Percentiles rank a stretch among this genome's conserved stretches.
Evolutionary conservation across 2,113 vertebrate genomes (phyloP).

Genomic region (Siphamia tubifer): DNA sequence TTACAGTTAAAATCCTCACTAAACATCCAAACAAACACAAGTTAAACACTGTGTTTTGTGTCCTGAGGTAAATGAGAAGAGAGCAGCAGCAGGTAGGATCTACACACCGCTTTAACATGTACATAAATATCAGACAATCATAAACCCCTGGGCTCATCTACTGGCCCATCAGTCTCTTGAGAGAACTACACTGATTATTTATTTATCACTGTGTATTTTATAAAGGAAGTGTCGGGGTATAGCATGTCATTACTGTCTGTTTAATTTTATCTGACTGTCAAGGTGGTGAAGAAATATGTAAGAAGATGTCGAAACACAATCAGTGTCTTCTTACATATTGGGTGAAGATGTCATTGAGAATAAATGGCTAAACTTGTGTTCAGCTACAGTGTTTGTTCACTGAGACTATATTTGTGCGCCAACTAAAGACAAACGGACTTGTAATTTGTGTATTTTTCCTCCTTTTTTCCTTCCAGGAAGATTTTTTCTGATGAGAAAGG

Average conservation of each 20-base stretch:
- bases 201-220: background rate
- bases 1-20: no score
- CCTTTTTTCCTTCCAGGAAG: constrained; percentile 80
- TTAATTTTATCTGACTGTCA: constrained; percentile 48
- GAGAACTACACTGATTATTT: constrained; percentile 28
- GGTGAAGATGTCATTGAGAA: constrained; percentile 58
- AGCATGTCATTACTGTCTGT: constrained; percentile 35
- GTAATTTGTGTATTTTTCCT: constrained; percentile 18
- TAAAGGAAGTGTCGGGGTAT: background rate
- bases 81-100: constrained; percentile 1
- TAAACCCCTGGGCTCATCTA: constrained; percentile 4
- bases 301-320: constrained; percentile 34
- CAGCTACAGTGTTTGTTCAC: constrained; percentile 20
- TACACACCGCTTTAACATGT: constrained; percentile 23
- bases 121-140: background rate
- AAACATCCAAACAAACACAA: constrained; percentile 12
- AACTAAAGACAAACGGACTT: background rate
- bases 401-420: background rate
- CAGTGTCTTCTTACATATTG: constrained; percentile 70
- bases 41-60: constrained; percentile 7
- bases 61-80: constrained; percentile 4
- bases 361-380: constrained; percentile 40
- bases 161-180: constrained; percentile 1
- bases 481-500: constrained; percentile 84
- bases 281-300: constrained; percentile 77